Evolutionary conservation across 2,113 vertebrate species (phyloP), one percentile per base, ranked within the genome.

Genomic region (Indicator indicator): DNA sequence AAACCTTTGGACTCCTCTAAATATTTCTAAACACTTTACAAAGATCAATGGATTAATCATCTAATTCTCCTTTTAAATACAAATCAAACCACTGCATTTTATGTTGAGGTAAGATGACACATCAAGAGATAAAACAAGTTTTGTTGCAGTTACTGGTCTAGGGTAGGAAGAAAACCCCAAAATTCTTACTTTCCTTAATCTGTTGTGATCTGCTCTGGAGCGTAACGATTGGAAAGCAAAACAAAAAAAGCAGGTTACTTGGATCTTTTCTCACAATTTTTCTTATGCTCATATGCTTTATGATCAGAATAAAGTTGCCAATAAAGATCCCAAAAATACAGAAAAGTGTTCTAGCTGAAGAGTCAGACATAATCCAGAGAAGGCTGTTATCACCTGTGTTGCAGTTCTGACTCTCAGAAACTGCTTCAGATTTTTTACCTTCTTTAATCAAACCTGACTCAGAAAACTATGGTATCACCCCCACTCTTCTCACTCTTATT

Each of bases 381-480:
- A 86, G 36, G 68, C 26, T 77, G 36, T 58, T 91, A 50, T 33
- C 65, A 77, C 42, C 50, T 87, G 4, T 59, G 96, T 91, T 91
- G 62, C 54, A 86, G 79, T 86, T 83, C 64, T 88, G 67, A 88
- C 71, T 80, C 71, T 93, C 86, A 94, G 68, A 94, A 76, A 20
- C 36, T 88, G 62, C 70, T 88, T 33, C 28, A 88, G 82, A 50
- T 52, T 95, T 90, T 90, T 91, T 77, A 94, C 80, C 70, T 91
- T 86, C 55, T 63, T 92, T 92, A 95, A 93, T 77, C 72, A 93
- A 91, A 92, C 52, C 65, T 93, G 90, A 86, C 90, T 95, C 91
- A 94, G 82, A 95, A 79, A 68, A 86, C 63, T 74, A 91, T 70
- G 73, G 38, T 60, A 76, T 70, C 78, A 95, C 48, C 33, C 71